Percentiles rank a stretch among this genome's conserved stretches.
Evolutionary conservation across 2,888 invertebrate species (phyloP).

Genomic region (Rhamnusium bicolor): DNA sequence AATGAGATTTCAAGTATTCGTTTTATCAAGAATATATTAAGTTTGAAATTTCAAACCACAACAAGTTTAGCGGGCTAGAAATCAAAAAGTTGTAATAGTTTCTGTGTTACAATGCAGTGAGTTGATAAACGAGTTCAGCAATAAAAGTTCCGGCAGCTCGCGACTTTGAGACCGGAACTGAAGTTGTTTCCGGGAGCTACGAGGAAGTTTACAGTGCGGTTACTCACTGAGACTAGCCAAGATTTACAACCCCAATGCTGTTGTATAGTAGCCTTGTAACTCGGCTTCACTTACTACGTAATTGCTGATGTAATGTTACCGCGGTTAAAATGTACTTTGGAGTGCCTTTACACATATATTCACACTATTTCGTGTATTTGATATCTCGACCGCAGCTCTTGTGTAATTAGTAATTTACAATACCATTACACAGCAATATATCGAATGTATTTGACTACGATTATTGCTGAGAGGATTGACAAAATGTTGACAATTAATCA

Average conservation of each 20-base stretch:
- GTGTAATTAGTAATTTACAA: background rate
- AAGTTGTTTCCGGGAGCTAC: slow-evolving; percentile 62
- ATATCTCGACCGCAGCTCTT: background rate
- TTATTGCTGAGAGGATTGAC: background rate
- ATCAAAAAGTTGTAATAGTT: slow-evolving; percentile 19
- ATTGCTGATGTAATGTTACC: slow-evolving; percentile 45
- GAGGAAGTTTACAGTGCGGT: slow-evolving; percentile 62
- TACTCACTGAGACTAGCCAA: slow-evolving; percentile 54
- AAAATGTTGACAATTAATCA: too few species aligned
- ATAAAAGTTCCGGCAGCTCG: slow-evolving; percentile 61
- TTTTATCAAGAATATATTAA: background rate
- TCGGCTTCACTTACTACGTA: slow-evolving; percentile 45
- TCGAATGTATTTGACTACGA: background rate
- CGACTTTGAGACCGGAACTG: slow-evolving; percentile 60
- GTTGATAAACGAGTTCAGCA: slow-evolving; percentile 59
- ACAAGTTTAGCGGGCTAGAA: background rate
- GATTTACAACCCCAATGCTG: slow-evolving; percentile 56
- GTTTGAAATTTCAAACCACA: background rate
- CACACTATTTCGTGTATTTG: background rate
- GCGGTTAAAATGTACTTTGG: slow-evolving; percentile 33
- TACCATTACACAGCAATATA: background rate
- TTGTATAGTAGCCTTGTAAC: slow-evolving; percentile 53
- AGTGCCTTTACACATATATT: slow-evolving; percentile 10
- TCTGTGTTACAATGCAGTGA: slow-evolving; percentile 17
- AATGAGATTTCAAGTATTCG: background rate